Evolutionary conservation across 2,113 vertebrate genomes (phyloP), one percentile per base, ranked within the genome.

Genomic region (Naja naja): DNA sequence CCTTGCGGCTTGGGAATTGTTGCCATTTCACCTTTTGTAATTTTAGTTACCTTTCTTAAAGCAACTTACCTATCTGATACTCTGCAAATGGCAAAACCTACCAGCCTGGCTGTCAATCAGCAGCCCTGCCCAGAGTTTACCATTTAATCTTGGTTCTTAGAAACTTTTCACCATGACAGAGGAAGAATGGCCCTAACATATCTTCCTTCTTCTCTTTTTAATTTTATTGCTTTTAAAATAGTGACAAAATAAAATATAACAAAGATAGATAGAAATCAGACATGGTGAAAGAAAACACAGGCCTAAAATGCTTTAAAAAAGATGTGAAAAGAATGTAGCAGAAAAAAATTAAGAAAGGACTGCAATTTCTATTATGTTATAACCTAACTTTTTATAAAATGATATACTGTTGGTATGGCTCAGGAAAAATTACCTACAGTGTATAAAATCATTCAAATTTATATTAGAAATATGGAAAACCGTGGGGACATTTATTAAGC

Each of bases 1-100:
- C 11, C 22, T 54, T 27, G 39, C 39, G 39, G 55, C 94, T 94
- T 1, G 2, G 94, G 92, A 93, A 87, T 92, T 91, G 93, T 93
- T 92, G 64, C 1, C 0, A 43, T 89, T 45, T 54, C 0, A n/a
- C 0, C 0, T 25, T 49, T 60, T 89, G 95, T 95, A 89, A 85
- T 27, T 90, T 94, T 0, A 60, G 91, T 89, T 91, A 45, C 27
- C 90, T 87, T 22, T 90, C 91, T 47, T 43, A 93, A 55, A 93
- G 14, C 8, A 16, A 20, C 3, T 69, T 54, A 69, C 92, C 93
- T 95, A 85, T 87, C 47, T 74, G 91, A 87, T 89, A 81, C 53
- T 58, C 6, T 20, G n/a, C n/a, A 22, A 58, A 0, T 85, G 89
- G 25, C 5, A 90, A 6, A 0, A 0, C 16, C 27, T 8, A 0